A percentile compares a stretch with the other conserved stretches of the same genome.
Evolutionary conservation across 2,113 vertebrate genomes (phyloP).

Genomic region (Oncorhynchus keta): DNA sequence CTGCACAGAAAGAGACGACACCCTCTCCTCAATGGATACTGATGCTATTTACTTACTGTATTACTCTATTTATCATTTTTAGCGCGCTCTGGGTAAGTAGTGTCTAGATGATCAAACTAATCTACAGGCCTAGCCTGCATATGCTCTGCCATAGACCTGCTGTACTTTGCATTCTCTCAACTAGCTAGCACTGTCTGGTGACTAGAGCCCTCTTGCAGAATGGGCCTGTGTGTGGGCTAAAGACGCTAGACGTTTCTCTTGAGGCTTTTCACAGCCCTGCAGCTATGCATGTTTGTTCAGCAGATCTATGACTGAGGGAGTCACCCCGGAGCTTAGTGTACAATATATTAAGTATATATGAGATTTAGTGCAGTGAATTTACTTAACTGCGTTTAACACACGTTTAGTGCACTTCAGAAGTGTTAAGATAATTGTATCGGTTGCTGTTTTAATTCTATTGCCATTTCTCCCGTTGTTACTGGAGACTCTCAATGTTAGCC

Average conservation of each 20-base stretch:
- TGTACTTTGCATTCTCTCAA: slow-evolving; percentile 32
- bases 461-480: slow-evolving; percentile 31
- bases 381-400: slow-evolving; percentile 40
- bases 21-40: no score
- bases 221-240: slow-evolving; percentile 10
- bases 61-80: slow-evolving; percentile 52
- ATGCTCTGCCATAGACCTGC: slow-evolving; percentile 18
- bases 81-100: slow-evolving; percentile 26
- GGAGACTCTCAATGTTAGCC: slow-evolving; percentile 37
- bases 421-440: slow-evolving; percentile 48
- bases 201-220: slow-evolving; percentile 6
- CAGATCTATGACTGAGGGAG: slow-evolving; percentile 31
- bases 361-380: slow-evolving; percentile 46
- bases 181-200: slow-evolving; percentile 29
- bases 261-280: slow-evolving; percentile 34
- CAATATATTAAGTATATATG: slow-evolving; percentile 27
- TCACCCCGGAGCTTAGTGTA: slow-evolving; percentile 6
- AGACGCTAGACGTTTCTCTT: slow-evolving; percentile 30
- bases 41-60: slow-evolving; percentile 9
- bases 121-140: slow-evolving; percentile 23
- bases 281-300: slow-evolving; percentile 59
- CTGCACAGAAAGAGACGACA: neutral
- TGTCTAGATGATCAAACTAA: slow-evolving; percentile 34
- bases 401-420: slow-evolving; percentile 68
- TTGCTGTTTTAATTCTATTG: slow-evolving; percentile 30